phyloP scores from a whole-genome alignment of 2,113 vertebrate species.

The Leucoraja erinaceus region DNA sequence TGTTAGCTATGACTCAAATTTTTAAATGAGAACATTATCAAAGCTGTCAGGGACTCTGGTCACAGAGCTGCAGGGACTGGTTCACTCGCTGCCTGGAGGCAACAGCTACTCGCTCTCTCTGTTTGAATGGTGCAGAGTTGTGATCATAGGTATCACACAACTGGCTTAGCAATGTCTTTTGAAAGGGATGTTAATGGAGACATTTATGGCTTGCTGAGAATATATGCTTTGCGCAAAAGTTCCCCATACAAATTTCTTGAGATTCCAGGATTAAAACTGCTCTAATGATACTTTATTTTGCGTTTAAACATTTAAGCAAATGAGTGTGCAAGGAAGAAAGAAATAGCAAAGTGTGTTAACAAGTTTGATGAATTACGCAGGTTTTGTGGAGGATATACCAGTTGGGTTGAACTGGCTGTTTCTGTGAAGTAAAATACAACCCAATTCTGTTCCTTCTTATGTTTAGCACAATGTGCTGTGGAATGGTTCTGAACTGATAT shows the following conservation, averaged over 20 bases:
- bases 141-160: background rate
- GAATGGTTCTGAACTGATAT: background rate
- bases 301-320: background rate
- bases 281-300: background rate
- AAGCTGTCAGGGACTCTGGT: background rate
- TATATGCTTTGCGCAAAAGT: background rate
- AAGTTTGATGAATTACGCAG: background rate
- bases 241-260: background rate
- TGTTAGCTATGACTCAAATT: background rate
- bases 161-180: background rate
- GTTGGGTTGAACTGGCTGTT: background rate
- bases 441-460: background rate
- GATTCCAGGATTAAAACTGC: background rate
- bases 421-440: background rate
- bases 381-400: background rate
- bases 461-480: background rate
- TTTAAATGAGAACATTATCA: constrained; percentile 18
- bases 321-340: background rate
- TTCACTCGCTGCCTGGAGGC: background rate
- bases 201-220: background rate
- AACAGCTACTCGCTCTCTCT: background rate
- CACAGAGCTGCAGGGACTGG: background rate
- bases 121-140: background rate
- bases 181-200: background rate
- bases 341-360: background rate